Evolutionary conservation across 2,113 vertebrate genomes (phyloP).

Genomic region (Ceyx margarethae): DNA sequence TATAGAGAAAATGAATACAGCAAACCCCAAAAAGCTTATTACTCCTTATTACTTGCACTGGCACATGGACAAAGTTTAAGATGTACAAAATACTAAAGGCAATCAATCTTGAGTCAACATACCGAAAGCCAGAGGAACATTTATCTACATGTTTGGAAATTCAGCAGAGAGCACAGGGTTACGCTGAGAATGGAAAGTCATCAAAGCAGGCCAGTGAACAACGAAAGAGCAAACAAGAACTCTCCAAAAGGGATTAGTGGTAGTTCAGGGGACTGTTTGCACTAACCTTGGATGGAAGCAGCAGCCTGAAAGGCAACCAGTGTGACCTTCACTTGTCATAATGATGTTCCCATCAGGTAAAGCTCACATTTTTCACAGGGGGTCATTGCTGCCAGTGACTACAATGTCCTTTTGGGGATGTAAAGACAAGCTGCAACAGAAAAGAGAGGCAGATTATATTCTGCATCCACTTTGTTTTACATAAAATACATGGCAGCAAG

Average conservation of each 20-base stretch:
- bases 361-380: conserved; percentile 78
- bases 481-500: not conserved
- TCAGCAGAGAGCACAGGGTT: not conserved
- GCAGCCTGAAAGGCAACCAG: conserved; percentile 81
- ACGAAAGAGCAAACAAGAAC: not conserved
- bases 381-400: conserved; percentile 75
- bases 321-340: conserved; percentile 77
- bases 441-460: not conserved
- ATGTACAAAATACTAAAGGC: conserved; percentile 58
- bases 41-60: conserved; percentile 28
- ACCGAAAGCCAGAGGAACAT: conserved; percentile 43
- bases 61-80: conserved; percentile 19
- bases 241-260: not conserved
- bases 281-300: conserved; percentile 83
- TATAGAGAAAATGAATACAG: not conserved
- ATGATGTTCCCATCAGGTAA: conserved; percentile 75
- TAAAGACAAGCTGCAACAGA: conserved; percentile 58
- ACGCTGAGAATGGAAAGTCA: conserved; percentile 14
- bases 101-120: conserved; percentile 66
- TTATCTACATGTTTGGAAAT: conserved; percentile 37
- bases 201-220: not conserved
- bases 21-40: conserved; percentile 26
- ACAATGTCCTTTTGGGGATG: conserved; percentile 72
- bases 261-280: not conserved
- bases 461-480: not conserved